Evolutionary conservation across 2,113 vertebrate species (phyloP), one percentile per base, ranked within the genome.

Genomic region (Columba janthina): DNA sequence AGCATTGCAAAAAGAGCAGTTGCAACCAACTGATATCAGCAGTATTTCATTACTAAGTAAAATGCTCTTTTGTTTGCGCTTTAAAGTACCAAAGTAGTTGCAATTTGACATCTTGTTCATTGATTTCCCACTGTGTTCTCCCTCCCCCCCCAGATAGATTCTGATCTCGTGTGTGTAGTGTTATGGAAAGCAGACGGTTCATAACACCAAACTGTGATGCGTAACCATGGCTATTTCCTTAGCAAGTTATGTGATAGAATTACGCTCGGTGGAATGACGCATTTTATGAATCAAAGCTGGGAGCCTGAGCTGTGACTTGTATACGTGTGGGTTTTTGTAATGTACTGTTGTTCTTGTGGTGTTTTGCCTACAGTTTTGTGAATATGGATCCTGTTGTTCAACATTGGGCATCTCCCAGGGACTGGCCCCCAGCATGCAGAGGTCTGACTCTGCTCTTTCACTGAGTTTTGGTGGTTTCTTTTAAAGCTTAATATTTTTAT

Each of bases 211-310:
- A 21, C 82, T 91, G 78, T 48, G 54, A 26, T 94, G 92, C 88
- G 90, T 96, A 96, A 94, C 85, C 67, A 80, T 57, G 82, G 71
- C 88, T 93, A 6, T 94, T 93, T 95, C 78, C 80, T 91, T 42
- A 53, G 74, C 73, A 78, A 95, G 91, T 84, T 78, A 46, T 42
- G 54, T 36, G 89, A 72, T 87, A 38, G 14, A 50, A 31, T 90
- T 93, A 53, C 0, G 0, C 61, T 93, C 53, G 72, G 73, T 50
- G 70, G n/a, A 69, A 56, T 97, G 93, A 94, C 40, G 25, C 15
- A 31, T 48, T 93, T 88, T 25, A 72, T 91, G 93, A 94, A 92
- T 94, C 77, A 94, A 94, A 89, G 84, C 71, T 40, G 87, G 57
- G 73, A 92, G 81, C 74, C 54, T 69, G 90, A 94, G 77, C 87